phyloP scores from a whole-genome alignment of 2,113 vertebrate genomes.

The Microcebus griseorufus region DNA sequence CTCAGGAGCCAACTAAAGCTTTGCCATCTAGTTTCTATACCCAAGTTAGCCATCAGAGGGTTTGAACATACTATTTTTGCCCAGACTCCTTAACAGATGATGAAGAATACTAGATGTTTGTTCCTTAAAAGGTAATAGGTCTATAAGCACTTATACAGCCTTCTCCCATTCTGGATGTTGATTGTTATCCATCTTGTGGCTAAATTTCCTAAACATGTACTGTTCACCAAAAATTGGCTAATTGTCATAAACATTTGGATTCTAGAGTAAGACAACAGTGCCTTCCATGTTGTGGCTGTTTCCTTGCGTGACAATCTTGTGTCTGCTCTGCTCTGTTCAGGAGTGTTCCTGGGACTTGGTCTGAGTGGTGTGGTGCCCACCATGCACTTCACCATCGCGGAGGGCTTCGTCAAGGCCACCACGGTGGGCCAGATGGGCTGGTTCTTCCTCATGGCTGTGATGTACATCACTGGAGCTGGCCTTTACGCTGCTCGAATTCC shows the following conservation, averaged over 20 bases:
- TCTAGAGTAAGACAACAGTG: background rate
- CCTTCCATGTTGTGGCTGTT: background rate
- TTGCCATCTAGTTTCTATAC: background rate
- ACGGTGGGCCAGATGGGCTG: slow-evolving; percentile 99
- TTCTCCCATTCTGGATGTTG: background rate
- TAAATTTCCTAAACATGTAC: background rate
- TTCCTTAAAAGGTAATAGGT: background rate
- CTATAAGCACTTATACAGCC: background rate
- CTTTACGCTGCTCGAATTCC: slow-evolving; percentile 97
- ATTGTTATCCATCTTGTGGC: background rate
- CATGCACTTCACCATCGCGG: slow-evolving; percentile 98
- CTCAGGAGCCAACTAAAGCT: background rate
- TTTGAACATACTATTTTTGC: background rate
- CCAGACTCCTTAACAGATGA: background rate
- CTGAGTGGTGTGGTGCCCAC: slow-evolving; percentile 97
- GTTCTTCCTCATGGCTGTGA: slow-evolving; percentile 99
- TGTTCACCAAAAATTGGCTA: background rate
- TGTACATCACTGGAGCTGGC: slow-evolving; percentile 97
- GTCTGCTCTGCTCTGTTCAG: slow-evolving; percentile 71
- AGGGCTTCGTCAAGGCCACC: slow-evolving; percentile 98
- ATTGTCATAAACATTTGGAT: background rate
- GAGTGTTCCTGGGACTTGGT: slow-evolving; percentile 97
- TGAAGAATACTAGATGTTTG: background rate
- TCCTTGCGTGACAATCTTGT: fast-evolving
- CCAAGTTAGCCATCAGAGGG: background rate